These are phyloP conservation scores for Aulostomus chinensis DNA, from an alignment of 2,797 vertebrate genomes.

Conservation along the genomic window DNA sequence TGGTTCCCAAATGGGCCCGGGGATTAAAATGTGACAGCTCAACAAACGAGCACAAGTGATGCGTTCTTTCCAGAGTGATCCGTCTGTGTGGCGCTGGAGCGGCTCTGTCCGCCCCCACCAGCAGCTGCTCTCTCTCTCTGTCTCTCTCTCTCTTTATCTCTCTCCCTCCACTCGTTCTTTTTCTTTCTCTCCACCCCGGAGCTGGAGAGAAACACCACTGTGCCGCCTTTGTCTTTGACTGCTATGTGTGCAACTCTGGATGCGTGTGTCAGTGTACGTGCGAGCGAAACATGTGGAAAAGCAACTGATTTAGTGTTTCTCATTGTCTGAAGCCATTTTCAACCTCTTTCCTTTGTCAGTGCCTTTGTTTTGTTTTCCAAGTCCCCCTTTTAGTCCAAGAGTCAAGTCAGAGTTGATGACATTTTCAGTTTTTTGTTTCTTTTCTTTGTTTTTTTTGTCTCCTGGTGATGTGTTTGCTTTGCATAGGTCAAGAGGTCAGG, in stretches of 20 bases:
- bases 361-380: slow-evolving; percentile 82
- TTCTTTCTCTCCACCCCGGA: slow-evolving; percentile 72
- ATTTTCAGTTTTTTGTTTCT: slow-evolving; percentile 59
- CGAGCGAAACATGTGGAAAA: slow-evolving; percentile 68
- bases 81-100: slow-evolving; percentile 87
- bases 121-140: slow-evolving; percentile 85
- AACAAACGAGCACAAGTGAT: slow-evolving; percentile 95
- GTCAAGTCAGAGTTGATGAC: slow-evolving; percentile 72
- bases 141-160: slow-evolving; percentile 81
- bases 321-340: slow-evolving; percentile 68
- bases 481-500: slow-evolving; percentile 81
- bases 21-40: slow-evolving; percentile 96
- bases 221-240: slow-evolving; percentile 66
- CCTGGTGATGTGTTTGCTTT: slow-evolving; percentile 75
- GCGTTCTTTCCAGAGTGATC: slow-evolving; percentile 94
- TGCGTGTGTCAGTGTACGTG: slow-evolving; percentile 43
- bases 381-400: slow-evolving; percentile 73
- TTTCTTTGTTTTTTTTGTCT: slow-evolving; percentile 52
- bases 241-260: slow-evolving; percentile 68
- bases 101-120: slow-evolving; percentile 80
- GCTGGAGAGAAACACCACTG: slow-evolving; percentile 56
- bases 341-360: slow-evolving; percentile 64
- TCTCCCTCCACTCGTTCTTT: too few species aligned
- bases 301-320: slow-evolving; percentile 72
- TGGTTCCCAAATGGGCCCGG: slow-evolving; percentile 87